Percentiles rank a stretch among this genome's conserved stretches.
These are phyloP conservation scores for Epiblema foenella DNA, from an alignment of 2,888 invertebrate genomes.

Conservation along the genomic window DNA sequence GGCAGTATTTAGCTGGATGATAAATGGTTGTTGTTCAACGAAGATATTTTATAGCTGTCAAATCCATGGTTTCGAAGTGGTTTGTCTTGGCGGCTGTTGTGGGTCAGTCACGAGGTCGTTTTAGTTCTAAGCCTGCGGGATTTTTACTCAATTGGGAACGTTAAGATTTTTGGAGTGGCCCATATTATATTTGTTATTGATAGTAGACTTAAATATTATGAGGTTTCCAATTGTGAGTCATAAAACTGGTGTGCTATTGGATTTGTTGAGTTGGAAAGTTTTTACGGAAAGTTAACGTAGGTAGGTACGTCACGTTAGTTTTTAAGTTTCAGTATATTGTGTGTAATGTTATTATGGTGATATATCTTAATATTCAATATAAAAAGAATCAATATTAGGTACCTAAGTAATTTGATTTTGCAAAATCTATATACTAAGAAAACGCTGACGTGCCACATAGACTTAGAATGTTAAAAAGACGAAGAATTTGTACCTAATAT, in stretches of 20 bases:
- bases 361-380: not conserved
- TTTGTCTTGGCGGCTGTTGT: conserved; percentile 26
- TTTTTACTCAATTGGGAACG: conserved; percentile 6
- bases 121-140: conserved; percentile 7
- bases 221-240: too few relatives aligned
- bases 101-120: conserved; percentile 13
- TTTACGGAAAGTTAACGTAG: not conserved
- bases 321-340: not conserved
- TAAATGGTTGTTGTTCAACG: conserved; percentile 30
- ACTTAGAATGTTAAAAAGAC: too few relatives aligned
- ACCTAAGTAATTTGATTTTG: not conserved
- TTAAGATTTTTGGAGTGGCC: too few relatives aligned
- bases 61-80: conserved; percentile 30
- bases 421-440: not conserved
- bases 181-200: too few relatives aligned
- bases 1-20: conserved; percentile 24
- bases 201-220: too few relatives aligned
- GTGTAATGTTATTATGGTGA: not conserved
- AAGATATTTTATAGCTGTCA: conserved; percentile 39
- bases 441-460: not conserved
- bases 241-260: not conserved
- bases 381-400: not conserved
- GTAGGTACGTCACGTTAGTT: not conserved
- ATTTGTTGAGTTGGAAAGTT: not conserved
- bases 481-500: too few relatives aligned